Base-by-base conservation (phyloP, 2,888 invertebrate genomes). In the Lamellibrachia satsuma region DNA sequence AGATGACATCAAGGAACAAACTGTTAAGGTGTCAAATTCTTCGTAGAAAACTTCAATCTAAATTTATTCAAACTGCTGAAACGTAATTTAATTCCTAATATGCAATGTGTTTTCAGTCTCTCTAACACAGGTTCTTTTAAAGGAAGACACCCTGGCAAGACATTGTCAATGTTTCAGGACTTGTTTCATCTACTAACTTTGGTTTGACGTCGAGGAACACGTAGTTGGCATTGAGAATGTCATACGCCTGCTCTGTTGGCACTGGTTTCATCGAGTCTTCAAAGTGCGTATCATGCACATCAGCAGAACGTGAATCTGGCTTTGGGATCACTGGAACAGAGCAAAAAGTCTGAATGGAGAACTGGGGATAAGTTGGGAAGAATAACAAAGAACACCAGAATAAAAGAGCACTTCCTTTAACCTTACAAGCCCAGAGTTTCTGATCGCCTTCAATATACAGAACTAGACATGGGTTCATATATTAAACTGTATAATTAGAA, bases 261-360 rank as follows among this genome's bases (percentile, higher is more conserved):
- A 75, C 75, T n/a, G 75, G 75, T 75, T 75, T 75, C 75, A 75
- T 75, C n/a, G 75, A 75, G 22, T 75, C 75, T 15, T 75, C 75
- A 75, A 75, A 75, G 75, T 75, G 75, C n/a, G 75, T 75, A 75
- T 75, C 75, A n/a, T 75, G 75, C 4, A 22, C 75, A 22, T 75
- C 75, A 39, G 39, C 39, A 15, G 75, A 75, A 75, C 75, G 75
- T 75, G 75, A 75, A 75, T 75, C 15, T 75, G 75, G 75, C 75
- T 75, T 75, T 22, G 75, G 75, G 6, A 75, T 75, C 75, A 75
- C 75, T 75, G 75, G 15, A 75, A 75, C 22, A 2, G 22, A 75
- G 75, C 15, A 75, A 75, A 6, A 75, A 57, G 15, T 57, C 39
- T 39, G 39, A 39, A 39, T 39, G 0, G 39, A 39, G 39, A n/a